Base-by-base conservation (phyloP, 2,797 vertebrate genomes). In the Smutsia gigantea region DNA sequence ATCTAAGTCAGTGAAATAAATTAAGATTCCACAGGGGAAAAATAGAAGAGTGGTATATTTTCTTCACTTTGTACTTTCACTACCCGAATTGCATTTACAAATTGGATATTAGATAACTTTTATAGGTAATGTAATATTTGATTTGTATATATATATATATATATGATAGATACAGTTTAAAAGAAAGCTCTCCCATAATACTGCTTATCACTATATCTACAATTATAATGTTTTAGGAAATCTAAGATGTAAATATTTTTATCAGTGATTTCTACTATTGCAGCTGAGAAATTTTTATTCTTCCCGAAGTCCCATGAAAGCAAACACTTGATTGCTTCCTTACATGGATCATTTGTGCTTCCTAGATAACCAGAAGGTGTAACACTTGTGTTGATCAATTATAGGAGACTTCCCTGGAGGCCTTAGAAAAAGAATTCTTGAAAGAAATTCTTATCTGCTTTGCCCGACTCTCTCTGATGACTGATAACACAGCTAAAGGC, bases 401-500 rank as follows among this genome's bases (percentile, higher is more conserved):
- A 90, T 87, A 90, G 49, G 90, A 94, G 57, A 71, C 79, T 97
- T 97, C 93, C 88, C 97, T 59, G 90, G 87, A 97, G 89, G 39
- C 37, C 7, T 7, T 95, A 94, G 88, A 93, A 96, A 98, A 97
- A 94, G 14, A 46, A 57, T 92, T 64, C 87, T 87, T 86, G 77
- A 98, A 97, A 97, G 77, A 96, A 96, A 98, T 27, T n/a, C 91
- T 98, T 97, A 92, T 92, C 63, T 94, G 29, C 31, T 42, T 95
- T 97, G 63, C 75, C 77, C 59, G 71, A 66, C 83, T 96, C 81
- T 94, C 93, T 97, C 66, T 96, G 77, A 97, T 96, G 93, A 95
- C 64, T 94, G 82, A 95, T 97, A 96, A 93, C 55, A 97, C 53
- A 96, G 87, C 55, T 90, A 64, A 96, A 97, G 92, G 46, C 21